Percentiles rank a stretch among this genome's conserved stretches.
Evolutionary conservation across 2,113 vertebrate genomes (phyloP).

Genomic region (Centrocercus urophasianus): DNA sequence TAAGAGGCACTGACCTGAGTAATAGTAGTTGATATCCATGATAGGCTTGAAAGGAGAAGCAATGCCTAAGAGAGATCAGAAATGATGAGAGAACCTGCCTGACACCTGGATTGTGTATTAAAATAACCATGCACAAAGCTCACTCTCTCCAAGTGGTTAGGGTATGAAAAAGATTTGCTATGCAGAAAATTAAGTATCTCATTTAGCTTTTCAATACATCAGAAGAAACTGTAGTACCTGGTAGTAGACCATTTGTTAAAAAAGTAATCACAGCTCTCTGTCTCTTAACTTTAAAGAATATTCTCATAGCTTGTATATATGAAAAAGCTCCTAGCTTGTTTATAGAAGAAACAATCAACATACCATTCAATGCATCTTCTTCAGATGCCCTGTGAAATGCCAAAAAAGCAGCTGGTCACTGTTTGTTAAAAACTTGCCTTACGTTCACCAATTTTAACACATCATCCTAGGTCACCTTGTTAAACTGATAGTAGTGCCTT

Average conservation of each 20-base stretch:
- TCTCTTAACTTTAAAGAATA: neutral
- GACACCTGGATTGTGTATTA: neutral
- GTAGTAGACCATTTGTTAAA: neutral
- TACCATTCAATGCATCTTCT: constrained; percentile 84
- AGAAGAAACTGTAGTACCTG: neutral
- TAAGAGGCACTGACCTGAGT: constrained; percentile 88
- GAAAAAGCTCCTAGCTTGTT: neutral
- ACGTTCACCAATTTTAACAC: neutral
- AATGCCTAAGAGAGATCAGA: constrained; percentile 82
- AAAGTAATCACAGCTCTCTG: neutral
- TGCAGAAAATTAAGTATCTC: neutral
- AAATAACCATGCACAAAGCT: neutral
- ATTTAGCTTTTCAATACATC: neutral
- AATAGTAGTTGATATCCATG: constrained; percentile 94
- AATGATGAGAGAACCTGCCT: neutral
- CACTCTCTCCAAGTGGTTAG: neutral
- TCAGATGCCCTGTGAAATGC: constrained; percentile 75
- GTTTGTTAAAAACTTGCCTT: neutral
- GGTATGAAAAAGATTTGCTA: neutral
- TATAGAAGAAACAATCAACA: constrained; percentile 36
- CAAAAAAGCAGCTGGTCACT: constrained; percentile 40
- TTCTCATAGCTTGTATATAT: neutral
- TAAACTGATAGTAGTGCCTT: neutral
- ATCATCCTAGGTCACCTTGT: constrained; percentile 35
- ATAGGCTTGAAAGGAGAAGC: constrained; percentile 97